phyloP scores from a whole-genome alignment of 2,113 vertebrate genomes.

The Grantiella picta region DNA sequence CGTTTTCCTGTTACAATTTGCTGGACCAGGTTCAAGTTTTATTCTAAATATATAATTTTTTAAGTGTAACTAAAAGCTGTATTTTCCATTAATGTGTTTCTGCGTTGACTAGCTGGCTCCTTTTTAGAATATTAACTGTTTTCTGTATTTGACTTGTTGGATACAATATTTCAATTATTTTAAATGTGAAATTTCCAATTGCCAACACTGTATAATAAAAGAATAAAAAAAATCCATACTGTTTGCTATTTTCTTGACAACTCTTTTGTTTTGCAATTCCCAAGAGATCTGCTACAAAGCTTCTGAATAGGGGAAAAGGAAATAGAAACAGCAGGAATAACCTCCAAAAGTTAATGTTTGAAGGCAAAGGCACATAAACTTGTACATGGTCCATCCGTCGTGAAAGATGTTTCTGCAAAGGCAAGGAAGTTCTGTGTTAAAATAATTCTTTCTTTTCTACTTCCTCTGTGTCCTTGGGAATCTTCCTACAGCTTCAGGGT shows the following conservation, averaged over 20 bases:
- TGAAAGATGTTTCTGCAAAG: not conserved
- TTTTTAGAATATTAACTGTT: slow-evolving; percentile 80
- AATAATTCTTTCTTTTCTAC: not conserved
- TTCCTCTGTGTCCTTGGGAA: not conserved
- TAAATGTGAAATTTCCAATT: slow-evolving; percentile 67
- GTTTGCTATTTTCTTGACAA: not conserved
- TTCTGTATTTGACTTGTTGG: slow-evolving; percentile 84
- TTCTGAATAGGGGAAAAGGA: not conserved
- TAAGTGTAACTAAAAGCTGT: slow-evolving; percentile 82
- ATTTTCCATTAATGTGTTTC: slow-evolving; percentile 80
- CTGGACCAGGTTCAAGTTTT: slow-evolving; percentile 69
- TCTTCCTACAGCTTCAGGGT: not conserved
- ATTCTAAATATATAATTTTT: slow-evolving; percentile 79
- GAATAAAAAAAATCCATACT: not conserved
- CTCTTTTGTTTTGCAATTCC: not conserved
- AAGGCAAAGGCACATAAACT: slow-evolving; percentile 14
- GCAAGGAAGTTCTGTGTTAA: slow-evolving; percentile 23
- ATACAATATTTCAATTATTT: slow-evolving; percentile 79
- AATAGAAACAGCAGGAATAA: not conserved
- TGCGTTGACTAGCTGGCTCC: slow-evolving; percentile 72
- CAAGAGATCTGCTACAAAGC: not conserved
- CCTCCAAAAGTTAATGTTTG: not conserved
- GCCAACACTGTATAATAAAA: slow-evolving; percentile 71
- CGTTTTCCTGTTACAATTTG: slow-evolving; percentile 70
- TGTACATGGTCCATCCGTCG: not conserved